Base-by-base conservation (phyloP, 2,113 vertebrate genomes). In the Neomonachus schauinslandi region DNA sequence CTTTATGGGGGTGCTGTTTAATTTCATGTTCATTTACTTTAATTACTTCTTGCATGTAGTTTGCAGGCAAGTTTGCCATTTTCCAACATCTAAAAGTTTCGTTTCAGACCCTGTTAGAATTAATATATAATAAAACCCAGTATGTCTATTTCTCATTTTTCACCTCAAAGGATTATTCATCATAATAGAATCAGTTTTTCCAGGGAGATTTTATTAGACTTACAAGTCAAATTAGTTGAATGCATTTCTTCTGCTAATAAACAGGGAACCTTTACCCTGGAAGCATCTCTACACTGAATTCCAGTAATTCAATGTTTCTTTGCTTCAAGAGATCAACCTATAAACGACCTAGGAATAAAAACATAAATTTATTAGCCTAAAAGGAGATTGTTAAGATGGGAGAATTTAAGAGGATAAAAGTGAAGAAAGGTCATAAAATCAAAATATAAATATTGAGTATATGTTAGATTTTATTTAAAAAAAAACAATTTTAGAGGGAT, bases 1-100 rank as follows among this genome's bases (percentile, higher is more conserved):
- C 77, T 97, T 97, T 98, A 97, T 97, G 85, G 95, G 92, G 96
- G 84, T 95, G 81, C 95, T 98, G 76, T 97, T 97, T 97, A 97
- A 98, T 97, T 97, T 98, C 97, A 97, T 96, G 94, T 98, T 97
- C 97, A 96, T 97, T 98, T 97, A 87, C 94, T 96, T 97, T 98
- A 98, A 98, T 98, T 97, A 98, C 92, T 97, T 97, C 92, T 97
- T 74, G 63, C 96, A 61, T 94, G 90, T 94, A 95, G 96, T 97
- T 97, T 94, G 81, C 5, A 14, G 82, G 80, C 91, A 96, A 93
- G 97, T 97, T 97, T 91, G 96, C 92, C 92, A 69, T 97, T 94
- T 94, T 89, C 92, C 53, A 95, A 85, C 65, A 51, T 97, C 96
- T 97, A 63, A 97, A 97, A 98, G 84, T 97, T 97, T 91, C 5